Evolutionary conservation across 2,797 vertebrate species (phyloP), one percentile per base, ranked within the genome.

Genomic region (Gobio occitaniae): DNA sequence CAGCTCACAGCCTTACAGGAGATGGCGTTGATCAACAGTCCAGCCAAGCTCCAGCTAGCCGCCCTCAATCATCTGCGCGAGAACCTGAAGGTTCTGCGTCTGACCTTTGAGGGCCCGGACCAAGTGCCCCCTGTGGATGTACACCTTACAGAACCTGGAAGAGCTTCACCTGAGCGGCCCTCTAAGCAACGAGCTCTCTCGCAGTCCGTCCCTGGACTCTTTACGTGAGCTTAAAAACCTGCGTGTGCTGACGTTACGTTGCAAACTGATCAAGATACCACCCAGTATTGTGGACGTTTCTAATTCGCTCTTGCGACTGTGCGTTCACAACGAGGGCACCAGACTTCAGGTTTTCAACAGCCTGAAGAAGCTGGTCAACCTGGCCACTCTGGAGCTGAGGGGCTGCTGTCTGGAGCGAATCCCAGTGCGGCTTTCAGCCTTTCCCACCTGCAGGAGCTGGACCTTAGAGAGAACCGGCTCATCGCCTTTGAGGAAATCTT

Each of bases 401-500:
- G 95, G 94, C 78, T 98, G 97, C 0, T 93, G 94, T 12, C 91
- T 98, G 80, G 97, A 97, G 85, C 96, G 96, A 2, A 96, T 98
- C 88, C 97, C 1, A 97, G 96, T 0, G 96, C 97, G 0, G 90
- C 98, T 65, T 98, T 98, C 90, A 97, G 96, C 89, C 93, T 98
- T 56, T 90, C 84, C 2, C 96, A 94, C 0, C 90, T 98, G 70
- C 96, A 97, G 90, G 96, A 96, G 87, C 86, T 98, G 66, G 97
- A 97, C 91, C 93, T 98, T 61, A 95, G 92, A 82, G 97, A 97
- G 21, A 98, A 98, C 91, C 95, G 94, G 80, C 93, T 98, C 5
- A 94, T 93, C 63, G 96, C 96, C 0, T 95, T 97, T 3, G 97
- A 97, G 85, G 97, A 98, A 91, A 96, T 98, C 78, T 93, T 98